Evolutionary conservation across 2,113 vertebrate genomes (phyloP).

Genomic region (Emberiza fucata): DNA sequence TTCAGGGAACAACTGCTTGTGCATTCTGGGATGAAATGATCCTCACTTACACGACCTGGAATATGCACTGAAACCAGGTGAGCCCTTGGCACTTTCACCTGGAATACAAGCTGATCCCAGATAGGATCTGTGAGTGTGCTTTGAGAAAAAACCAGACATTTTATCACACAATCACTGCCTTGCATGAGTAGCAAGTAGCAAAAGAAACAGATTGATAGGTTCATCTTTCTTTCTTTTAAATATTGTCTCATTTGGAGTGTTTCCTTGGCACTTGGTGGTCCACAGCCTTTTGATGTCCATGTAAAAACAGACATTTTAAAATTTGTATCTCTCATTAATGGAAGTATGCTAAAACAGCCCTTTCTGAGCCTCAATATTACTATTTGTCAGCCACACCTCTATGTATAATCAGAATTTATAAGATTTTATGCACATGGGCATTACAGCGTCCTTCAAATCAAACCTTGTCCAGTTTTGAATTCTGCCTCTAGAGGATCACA

Average conservation of each 20-base stretch:
- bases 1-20: not conserved
- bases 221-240: accelerated
- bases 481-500: not conserved
- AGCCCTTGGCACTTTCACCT: not conserved
- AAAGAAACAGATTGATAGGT: not conserved
- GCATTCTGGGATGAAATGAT: not conserved
- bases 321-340: not conserved
- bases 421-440: not conserved
- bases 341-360: not conserved
- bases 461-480: not conserved
- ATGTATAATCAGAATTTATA: not conserved
- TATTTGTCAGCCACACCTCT: not conserved
- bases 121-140: not conserved
- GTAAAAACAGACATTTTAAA: not conserved
- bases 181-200: not conserved
- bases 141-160: accelerated
- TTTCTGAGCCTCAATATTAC: not conserved
- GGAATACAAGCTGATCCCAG: not conserved
- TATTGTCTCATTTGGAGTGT: not conserved
- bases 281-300: not conserved
- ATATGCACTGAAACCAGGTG: not conserved
- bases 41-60: not conserved
- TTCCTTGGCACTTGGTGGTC: not conserved
- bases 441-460: not conserved
- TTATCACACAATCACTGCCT: not conserved